phyloP scores from a whole-genome alignment of 2,797 vertebrate genomes.

The Fringilla coelebs region DNA sequence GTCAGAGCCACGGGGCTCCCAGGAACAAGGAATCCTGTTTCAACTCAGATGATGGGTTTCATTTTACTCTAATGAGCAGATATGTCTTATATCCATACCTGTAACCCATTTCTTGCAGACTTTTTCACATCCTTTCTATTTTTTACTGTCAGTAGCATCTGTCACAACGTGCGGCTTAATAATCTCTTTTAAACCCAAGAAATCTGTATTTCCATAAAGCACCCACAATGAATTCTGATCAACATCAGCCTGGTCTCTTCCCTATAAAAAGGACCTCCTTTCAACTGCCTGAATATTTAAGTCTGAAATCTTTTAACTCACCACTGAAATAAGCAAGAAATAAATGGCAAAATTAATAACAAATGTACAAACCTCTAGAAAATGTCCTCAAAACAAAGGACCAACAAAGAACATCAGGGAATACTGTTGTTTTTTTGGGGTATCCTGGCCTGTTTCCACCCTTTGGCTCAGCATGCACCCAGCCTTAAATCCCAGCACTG shows the following conservation, averaged over 20 bases:
- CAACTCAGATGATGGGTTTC: background rate
- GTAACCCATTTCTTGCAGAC: constrained; percentile 23
- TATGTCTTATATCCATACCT: constrained; percentile 43
- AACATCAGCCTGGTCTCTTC: constrained; percentile 48
- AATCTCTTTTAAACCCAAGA: constrained; percentile 64
- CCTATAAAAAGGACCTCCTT: constrained; percentile 7
- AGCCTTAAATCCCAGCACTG: background rate
- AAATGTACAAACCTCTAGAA: background rate
- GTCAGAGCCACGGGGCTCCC: background rate
- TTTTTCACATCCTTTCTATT: constrained; percentile 55
- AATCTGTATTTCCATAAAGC: constrained; percentile 64
- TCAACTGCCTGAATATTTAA: constrained; percentile 1
- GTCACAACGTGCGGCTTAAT: constrained; percentile 54
- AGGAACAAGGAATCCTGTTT: background rate
- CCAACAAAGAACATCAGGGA: background rate
- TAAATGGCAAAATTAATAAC: constrained; percentile 36
- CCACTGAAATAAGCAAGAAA: constrained; percentile 9
- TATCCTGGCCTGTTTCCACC: background rate
- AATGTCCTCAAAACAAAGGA: constrained; percentile 11
- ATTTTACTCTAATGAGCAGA: constrained; percentile 22
- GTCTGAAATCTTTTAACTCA: constrained; percentile 8
- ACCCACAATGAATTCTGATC: constrained; percentile 68
- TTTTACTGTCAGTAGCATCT: constrained; percentile 65
- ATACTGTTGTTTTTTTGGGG: background rate
- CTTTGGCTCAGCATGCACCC: background rate